Percentiles rank a stretch among this genome's conserved stretches.
These are phyloP conservation scores for Hyphantria cunea DNA, from an alignment of 1,140 invertebrate species.

Conservation along the genomic window DNA sequence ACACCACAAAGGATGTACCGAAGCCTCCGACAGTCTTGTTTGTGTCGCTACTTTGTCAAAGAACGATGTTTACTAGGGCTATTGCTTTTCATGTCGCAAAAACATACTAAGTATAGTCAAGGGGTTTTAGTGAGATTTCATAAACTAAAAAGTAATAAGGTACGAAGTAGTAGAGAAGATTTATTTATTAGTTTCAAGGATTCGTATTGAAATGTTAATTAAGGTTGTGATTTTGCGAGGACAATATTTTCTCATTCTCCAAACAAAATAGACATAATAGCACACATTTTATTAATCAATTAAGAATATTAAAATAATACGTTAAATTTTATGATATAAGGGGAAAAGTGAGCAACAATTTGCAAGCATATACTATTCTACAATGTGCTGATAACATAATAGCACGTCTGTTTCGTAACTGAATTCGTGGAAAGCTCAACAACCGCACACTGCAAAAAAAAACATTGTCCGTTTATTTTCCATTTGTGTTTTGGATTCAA, in stretches of 20 bases:
- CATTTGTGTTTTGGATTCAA: too few species aligned
- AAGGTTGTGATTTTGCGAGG: not conserved
- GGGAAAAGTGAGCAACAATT: too few species aligned
- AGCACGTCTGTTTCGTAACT: too few species aligned
- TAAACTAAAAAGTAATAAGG: slow-evolving; percentile 20
- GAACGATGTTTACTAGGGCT: slow-evolving; percentile 25
- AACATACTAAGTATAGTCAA: not conserved
- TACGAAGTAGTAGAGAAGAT: slow-evolving; percentile 8
- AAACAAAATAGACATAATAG: not conserved
- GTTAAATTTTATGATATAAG: too few species aligned
- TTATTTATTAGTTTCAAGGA: not conserved
- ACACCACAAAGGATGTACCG: slow-evolving; percentile 41
- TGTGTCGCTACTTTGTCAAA: slow-evolving; percentile 46
- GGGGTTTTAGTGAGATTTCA: slow-evolving; percentile 7
- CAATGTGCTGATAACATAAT: too few species aligned
- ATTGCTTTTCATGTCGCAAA: slow-evolving; percentile 6
- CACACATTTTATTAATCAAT: not conserved
- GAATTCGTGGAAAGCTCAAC: too few species aligned
- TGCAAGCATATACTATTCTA: too few species aligned
- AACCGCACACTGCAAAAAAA: too few species aligned
- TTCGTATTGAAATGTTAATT: not conserved
- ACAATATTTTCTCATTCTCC: not conserved
- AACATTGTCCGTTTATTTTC: too few species aligned
- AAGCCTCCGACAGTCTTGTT: slow-evolving; percentile 51
- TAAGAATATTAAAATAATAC: too few species aligned